Evolutionary conservation across 2,797 vertebrate genomes (phyloP).

Genomic region (Pseudomugil tenellus): DNA sequence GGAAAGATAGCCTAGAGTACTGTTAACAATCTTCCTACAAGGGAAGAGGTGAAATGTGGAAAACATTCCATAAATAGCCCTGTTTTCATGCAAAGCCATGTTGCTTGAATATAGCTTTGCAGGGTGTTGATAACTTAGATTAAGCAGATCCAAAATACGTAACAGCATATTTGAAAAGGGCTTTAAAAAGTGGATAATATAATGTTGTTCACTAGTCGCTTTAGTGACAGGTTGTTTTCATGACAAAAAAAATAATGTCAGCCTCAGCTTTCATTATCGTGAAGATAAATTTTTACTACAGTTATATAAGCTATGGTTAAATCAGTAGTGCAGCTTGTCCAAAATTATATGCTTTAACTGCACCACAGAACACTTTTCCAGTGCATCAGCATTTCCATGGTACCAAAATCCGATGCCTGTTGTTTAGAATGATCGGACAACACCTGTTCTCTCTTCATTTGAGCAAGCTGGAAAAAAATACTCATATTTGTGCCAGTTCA

Average conservation of each 20-base stretch:
- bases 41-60: slow-evolving; percentile 81
- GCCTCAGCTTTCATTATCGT: slow-evolving; percentile 12
- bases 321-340: slow-evolving; percentile 46
- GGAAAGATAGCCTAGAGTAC: slow-evolving; percentile 81
- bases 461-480: slow-evolving; percentile 61
- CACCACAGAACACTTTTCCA: slow-evolving; percentile 62
- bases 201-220: background rate
- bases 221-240: background rate
- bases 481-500: slow-evolving; percentile 38
- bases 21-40: slow-evolving; percentile 72
- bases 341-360: slow-evolving; percentile 61
- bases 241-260: slow-evolving; percentile 4
- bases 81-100: slow-evolving; percentile 76
- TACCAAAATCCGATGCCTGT: slow-evolving; percentile 49
- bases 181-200: slow-evolving; percentile 7
- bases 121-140: slow-evolving; percentile 36
- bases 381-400: slow-evolving; percentile 74
- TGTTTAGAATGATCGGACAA: slow-evolving; percentile 57
- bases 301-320: slow-evolving; percentile 47
- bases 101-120: slow-evolving; percentile 62
- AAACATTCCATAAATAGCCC: slow-evolving; percentile 79
- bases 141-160: slow-evolving; percentile 20
- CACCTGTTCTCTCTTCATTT: slow-evolving; percentile 73
- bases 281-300: slow-evolving; percentile 33
- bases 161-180: slow-evolving; percentile 23